Conservation (phyloP, 2,797 vertebrate species). For the Alosa sapidissima region DNA sequence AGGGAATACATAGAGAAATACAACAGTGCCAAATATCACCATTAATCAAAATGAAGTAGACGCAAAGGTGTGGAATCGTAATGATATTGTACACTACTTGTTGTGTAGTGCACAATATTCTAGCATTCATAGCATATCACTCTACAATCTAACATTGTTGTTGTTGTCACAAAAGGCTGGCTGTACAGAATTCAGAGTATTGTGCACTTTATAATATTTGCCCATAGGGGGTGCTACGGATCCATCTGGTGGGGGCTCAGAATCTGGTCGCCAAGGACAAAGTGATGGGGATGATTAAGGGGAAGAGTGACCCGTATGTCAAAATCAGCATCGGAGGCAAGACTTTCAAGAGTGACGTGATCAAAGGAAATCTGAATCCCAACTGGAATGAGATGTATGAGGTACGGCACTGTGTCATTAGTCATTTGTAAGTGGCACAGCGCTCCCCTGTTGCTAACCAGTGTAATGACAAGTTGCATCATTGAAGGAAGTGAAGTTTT, state of each 20-base stretch:
- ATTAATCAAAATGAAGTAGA: neutral
- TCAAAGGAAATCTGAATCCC: constrained; percentile 85
- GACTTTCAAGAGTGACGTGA: constrained; percentile 78
- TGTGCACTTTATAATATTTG: neutral
- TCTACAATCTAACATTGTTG: neutral
- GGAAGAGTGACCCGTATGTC: constrained; percentile 90
- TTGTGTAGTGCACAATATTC: neutral
- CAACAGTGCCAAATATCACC: neutral
- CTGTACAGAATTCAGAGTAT: neutral
- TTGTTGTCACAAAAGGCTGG: neutral
- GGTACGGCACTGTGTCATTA: constrained; percentile 63
- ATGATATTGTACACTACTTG: neutral
- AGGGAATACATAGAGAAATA: neutral
- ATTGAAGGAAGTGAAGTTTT: neutral
- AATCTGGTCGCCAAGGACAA: constrained; percentile 89
- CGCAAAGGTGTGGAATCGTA: too few relatives aligned
- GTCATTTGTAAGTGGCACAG: neutral
- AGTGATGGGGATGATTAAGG: constrained; percentile 85
- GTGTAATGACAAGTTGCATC: neutral
- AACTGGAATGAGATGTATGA: constrained; percentile 90
- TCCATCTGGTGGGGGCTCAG: constrained; percentile 85
- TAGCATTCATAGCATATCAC: neutral
- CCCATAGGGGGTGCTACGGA: constrained; percentile 82
- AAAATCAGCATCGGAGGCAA: constrained; percentile 79
- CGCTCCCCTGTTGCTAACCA: neutral